Base-by-base conservation (phyloP, 2,113 vertebrate species). In the Phaetusa simplex region DNA sequence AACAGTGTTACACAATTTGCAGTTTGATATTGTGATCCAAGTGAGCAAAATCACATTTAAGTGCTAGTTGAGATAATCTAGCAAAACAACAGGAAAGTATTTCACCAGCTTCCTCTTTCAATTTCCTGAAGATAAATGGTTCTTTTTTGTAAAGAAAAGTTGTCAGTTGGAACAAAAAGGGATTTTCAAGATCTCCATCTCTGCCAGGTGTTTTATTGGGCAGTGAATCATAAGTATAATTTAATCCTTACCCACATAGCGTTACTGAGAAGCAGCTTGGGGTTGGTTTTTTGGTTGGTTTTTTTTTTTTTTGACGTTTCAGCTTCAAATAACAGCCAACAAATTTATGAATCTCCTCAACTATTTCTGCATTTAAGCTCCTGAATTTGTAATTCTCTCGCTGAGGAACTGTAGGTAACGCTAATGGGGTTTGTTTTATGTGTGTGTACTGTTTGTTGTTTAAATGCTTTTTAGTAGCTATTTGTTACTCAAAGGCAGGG, bases 91-190 rank as follows among this genome's bases (percentile, higher is more conserved):
- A 12, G 47, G 52, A 64, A 11, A 45, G 30, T 76, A 42, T 87
- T 96, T 93, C 61, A 87, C 32, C 47, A 59, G 42, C 23, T 93
- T 94, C 93, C 86, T 94, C 14, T 88, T 96, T 87, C 91, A 87
- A 59, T 91, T 92, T 89, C 77, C 77, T 69, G 61, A 82, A 85
- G 61, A 93, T 36, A 79, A 86, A 72, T 38, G 14, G 14, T 89
- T 91, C 55, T 49, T 87, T 96, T 85, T 93, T 82, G 36, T 52
- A 69, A 72, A 61, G 13, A 49, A 94, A 91, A 52, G 43, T 27
- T 74, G 49, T 45, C 69, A 74, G 47, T 70, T 13, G 29, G 56
- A 91, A 64, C 42, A 89, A 93, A 97, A 92, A 55, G 24, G 29
- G 32, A 89, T 87, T 82, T 95, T 87, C 65, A 87, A 82, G 52